Evolutionary conservation across 2,888 invertebrate species (phyloP).

Genomic region (Parascotia fuliginaria): DNA sequence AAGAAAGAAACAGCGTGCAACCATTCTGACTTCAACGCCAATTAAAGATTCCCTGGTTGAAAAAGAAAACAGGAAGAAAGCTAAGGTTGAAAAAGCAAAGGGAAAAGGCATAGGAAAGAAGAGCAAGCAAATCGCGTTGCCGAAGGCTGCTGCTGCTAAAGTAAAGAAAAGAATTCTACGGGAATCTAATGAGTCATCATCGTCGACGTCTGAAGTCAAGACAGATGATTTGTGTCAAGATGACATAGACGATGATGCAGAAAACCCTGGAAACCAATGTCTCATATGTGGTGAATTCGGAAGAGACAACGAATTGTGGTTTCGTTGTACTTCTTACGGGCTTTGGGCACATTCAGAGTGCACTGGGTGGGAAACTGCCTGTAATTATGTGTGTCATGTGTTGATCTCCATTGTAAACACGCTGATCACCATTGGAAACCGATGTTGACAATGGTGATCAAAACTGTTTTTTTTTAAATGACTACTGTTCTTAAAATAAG

Average conservation of each 20-base stretch:
- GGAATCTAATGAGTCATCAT: constrained; percentile 18
- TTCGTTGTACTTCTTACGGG: constrained; percentile 24
- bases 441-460: constrained; percentile 18
- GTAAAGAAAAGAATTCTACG: constrained; percentile 23
- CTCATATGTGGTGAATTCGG: constrained; percentile 19
- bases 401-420: constrained; percentile 10
- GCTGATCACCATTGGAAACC: constrained; percentile 14
- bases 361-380: constrained; percentile 30
- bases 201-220: constrained; percentile 13
- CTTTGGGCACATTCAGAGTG: constrained; percentile 23
- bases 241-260: constrained; percentile 24
- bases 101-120: constrained; percentile 16
- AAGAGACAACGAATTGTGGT: constrained; percentile 27
- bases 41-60: constrained; percentile 19
- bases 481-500: no score
- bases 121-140: constrained; percentile 8
- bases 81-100: constrained; percentile 15
- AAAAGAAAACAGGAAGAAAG: constrained; percentile 18
- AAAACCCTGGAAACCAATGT: constrained; percentile 23
- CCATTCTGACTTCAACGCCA: constrained; percentile 26
- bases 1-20: constrained; percentile 25
- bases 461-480: constrained; percentile 20
- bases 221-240: no score
- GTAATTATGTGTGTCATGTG: constrained; percentile 23
- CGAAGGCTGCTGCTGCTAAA: constrained; percentile 10